Evolutionary conservation across 2,888 invertebrate species (phyloP), one percentile per base, ranked within the genome.

Genomic region (Anaspis maculata): DNA sequence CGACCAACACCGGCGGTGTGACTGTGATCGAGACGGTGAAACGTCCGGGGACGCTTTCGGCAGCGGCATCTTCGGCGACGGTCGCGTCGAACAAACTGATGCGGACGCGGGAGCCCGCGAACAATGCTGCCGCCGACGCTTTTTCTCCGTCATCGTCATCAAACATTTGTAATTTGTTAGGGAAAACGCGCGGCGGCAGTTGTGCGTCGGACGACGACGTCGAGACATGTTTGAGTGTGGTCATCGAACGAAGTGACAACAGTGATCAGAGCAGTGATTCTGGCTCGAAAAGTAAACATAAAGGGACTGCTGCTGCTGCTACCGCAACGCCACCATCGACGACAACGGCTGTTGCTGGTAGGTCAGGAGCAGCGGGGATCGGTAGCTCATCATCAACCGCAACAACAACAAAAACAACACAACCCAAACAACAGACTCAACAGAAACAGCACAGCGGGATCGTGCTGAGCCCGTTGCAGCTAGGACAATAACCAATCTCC

Each of bases 401-500:
- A n/a, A n/a, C n/a, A n/a, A n/a, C n/a, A n/a, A n/a, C n/a, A n/a
- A n/a, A n/a, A n/a, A n/a, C n/a, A n/a, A n/a, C n/a, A n/a, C n/a
- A n/a, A n/a, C n/a, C n/a, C n/a, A n/a, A n/a, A n/a, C n/a, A n/a
- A n/a, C n/a, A n/a, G n/a, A n/a, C n/a, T n/a, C n/a, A n/a, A n/a
- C n/a, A n/a, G n/a, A n/a, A n/a, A n/a, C n/a, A n/a, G 66, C 74
- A 61, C 48, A 66, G 66, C 54, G 77, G 77, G 45, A 74, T 77
- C 42, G 74, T 77, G 41, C 70, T 77, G 51, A 77, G 76, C 54
- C 77, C 77, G 46, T 71, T 76, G 44, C 76, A 77, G 56, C 66
- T 77, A 53, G 72, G 73, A 64, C 62, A 62, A 59, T 62, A 61
- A 61, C 9, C 27, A 13, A 10, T 25, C 38, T 34, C 33, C 35